Evolutionary conservation across 2,113 vertebrate species (phyloP).

Genomic region (Xenopus tropicalis): UCB_Xtro_10.0 CM004444.2:155672501-155673000

Average conservation of each 20-base stretch:
- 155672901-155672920: conserved; percentile 73
- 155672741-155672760: conserved; percentile 72
- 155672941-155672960: no score
- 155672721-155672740: conserved; percentile 83
- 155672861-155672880: conserved; percentile 86
- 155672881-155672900: conserved; percentile 75
- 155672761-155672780: conserved; percentile 78
- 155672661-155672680: conserved; percentile 57
- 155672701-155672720: conserved; percentile 84
- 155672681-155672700: conserved; percentile 78
- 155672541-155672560: no score
- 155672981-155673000: no score
- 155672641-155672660: conserved; percentile 26
- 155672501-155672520: no score
- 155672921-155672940: conserved; percentile 20
- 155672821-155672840: conserved; percentile 63
- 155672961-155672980: no score
- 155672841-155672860: conserved; percentile 86
- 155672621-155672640: not conserved
- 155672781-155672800: conserved; percentile 61
- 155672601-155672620: no score
- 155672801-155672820: conserved; percentile 53
- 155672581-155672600: no score
- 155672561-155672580: no score
- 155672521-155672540: no score